A percentile compares a stretch with the other conserved stretches of the same genome.
Evolutionary conservation across 2,113 vertebrate genomes (phyloP).

Genomic region (Alethe diademata): DNA sequence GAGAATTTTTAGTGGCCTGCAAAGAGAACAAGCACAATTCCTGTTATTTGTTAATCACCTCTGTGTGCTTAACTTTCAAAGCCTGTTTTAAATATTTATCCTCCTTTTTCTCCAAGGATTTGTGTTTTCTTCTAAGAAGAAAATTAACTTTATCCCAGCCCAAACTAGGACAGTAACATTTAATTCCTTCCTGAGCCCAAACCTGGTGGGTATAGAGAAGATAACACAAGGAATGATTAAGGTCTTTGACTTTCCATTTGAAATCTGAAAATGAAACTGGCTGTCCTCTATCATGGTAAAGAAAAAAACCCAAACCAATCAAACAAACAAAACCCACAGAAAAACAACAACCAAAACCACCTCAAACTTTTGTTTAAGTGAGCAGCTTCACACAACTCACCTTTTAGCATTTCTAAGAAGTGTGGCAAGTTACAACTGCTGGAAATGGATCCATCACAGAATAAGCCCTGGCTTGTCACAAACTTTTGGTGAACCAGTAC

Average conservation of each 20-base stretch:
- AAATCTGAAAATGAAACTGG: not conserved
- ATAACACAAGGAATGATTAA: not conserved
- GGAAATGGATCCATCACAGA: not conserved
- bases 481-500: not conserved
- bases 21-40: slow-evolving; percentile 3
- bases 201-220: not conserved
- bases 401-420: not conserved
- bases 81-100: slow-evolving; percentile 25
- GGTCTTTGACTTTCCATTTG: not conserved
- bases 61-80: not conserved
- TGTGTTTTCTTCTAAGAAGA: not conserved
- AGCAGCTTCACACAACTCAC: not conserved
- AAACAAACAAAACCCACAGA: not conserved
- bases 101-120: not conserved
- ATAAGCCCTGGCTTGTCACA: slow-evolving; percentile 24
- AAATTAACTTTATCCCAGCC: not conserved
- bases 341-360: not conserved
- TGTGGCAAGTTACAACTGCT: not conserved
- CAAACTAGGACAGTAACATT: not conserved
- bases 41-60: slow-evolving; percentile 39
- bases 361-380: not conserved
- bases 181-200: not conserved
- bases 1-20: not conserved
- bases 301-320: not conserved
- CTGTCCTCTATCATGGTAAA: not conserved